Evolutionary conservation across 2,888 invertebrate species (phyloP), one percentile per base, ranked within the genome.

Genomic region (Eurytoma adleriae): DNA sequence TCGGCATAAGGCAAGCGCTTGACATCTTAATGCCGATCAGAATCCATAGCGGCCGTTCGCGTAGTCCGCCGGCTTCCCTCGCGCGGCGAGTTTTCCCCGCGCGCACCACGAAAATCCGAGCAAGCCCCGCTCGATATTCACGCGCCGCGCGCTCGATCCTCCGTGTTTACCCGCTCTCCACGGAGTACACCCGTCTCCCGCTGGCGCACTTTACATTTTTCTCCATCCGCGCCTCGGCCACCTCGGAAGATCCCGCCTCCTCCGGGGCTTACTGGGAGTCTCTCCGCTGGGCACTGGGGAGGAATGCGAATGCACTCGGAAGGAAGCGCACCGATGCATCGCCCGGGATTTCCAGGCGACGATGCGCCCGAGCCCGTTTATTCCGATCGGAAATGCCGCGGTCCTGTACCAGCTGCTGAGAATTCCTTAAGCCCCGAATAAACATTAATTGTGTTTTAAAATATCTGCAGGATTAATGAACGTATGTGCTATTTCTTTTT

Each of bases 21-120:
- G 89, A 90, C 90, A 86, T 86, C 88, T 89, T 89, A 89, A 90
- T 90, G 83, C 87, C 88, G 89, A 89, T 89, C 89, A 86, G 86
- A 87, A 87, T 86, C 86, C 87, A 85, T 88, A 86, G 84, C 86
- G 83, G 84, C 87, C 85, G 88, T 90, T 89, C 83, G 50, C 24
- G n/a, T 30, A 24, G 27, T 24, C 84, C 69, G 64, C 50, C 64
- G 64, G 69, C 70, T 78, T 79, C 79, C 79, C 48, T 77, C 68
- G 27, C 50, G 14, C 61, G 3, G 12, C 24, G 27, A 20, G 18
- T 64, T 56, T 50, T n/a, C 16, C 68, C 52, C 48, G 10, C 24
- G 16, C 20, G 10, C 20, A 27, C 50, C 24, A 12, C 50, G n/a
- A 18, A 62, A 61, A 68, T 68, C 72, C 68, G 52, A 48, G 52